Evolutionary conservation across 1,140 invertebrate genomes (phyloP), one percentile per base, ranked within the genome.

Genomic region (Zelostemma sp.): DNA sequence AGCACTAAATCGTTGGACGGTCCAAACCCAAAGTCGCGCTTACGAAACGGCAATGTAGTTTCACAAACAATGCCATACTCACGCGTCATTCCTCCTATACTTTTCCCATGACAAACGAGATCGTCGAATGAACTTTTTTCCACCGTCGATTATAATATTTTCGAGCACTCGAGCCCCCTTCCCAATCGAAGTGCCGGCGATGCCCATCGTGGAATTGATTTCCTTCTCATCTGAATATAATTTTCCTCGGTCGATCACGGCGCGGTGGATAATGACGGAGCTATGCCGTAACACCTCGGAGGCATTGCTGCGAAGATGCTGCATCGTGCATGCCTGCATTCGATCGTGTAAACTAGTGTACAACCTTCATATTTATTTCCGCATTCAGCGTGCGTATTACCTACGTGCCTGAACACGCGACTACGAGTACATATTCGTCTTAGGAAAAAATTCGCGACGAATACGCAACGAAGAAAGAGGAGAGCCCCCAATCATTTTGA

Each of bases 161-260:
- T 9, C 19, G n/a, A 16, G 18, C 17, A 19, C 17, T 25, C 43
- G 14, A 33, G 55, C 46, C 41, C 56, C 51, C 59, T 17, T 60
- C 53, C 51, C 59, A 68, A 79, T 78, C 76, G 73, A 79, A 74
- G 74, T 19, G 28, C 61, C 63, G 62, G 64, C 64, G 68, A 79
- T 80, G 62, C 75, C 76, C 75, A 77, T 81, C 78, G 74, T 74
- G 78, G 80, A 81, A 82, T 82, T 81, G 80, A 82, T 82, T 82
- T 82, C 77, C 76, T 78, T 75, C 80, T 80, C 79, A 80, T 82
- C 78, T 80, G 78, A 82, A 81, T 82, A 81, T 81, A 81, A 82
- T 82, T 80, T 79, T 81, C 76, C 73, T 68, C 70, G 73, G 77
- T 78, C 77, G 76, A 79, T 77, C 77, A 75, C 68, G 73, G 75